phyloP scores from a whole-genome alignment of 2,888 invertebrate genomes.

The Neoscelio sp. region DNA sequence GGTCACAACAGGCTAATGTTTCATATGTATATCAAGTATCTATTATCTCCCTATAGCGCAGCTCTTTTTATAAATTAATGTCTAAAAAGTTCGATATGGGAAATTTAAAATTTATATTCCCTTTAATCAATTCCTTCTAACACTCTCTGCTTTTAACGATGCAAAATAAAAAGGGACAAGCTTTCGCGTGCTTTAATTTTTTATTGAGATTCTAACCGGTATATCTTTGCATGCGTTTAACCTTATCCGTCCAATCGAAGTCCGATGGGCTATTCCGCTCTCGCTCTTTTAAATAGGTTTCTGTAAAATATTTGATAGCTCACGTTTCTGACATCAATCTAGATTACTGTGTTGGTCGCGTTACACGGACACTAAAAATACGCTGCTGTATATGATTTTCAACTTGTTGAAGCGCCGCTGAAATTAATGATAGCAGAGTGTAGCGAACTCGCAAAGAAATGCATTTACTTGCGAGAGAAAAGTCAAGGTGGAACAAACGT shows the following conservation, averaged over 20 bases:
- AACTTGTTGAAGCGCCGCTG: conserved; percentile 37
- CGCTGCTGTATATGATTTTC: conserved; percentile 32
- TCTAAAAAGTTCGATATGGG: conserved; percentile 16
- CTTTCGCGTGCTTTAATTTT: conserved; percentile 52
- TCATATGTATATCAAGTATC: conserved; percentile 41
- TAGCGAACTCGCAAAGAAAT: conserved; percentile 28
- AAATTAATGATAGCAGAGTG: conserved; percentile 40
- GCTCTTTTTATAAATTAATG: not conserved
- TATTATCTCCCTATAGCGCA: not conserved
- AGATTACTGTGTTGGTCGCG: conserved; percentile 43
- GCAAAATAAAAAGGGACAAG: conserved; percentile 32
- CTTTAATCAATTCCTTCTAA: conserved; percentile 29
- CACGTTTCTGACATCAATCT: conserved; percentile 48
- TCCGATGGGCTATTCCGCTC: conserved; percentile 33
- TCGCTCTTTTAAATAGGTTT: conserved; percentile 19
- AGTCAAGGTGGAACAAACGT: conserved; percentile 3
- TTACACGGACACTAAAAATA: conserved; percentile 40
- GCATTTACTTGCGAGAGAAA: conserved; percentile 1
- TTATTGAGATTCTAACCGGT: conserved; percentile 47
- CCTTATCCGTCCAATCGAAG: conserved; percentile 51
- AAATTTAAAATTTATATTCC: conserved; percentile 45
- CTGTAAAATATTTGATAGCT: conserved; percentile 45
- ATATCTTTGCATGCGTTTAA: conserved; percentile 62
- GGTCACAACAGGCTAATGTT: conserved; percentile 47
- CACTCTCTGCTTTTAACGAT: conserved; percentile 11